Base-by-base conservation (phyloP, 2,113 vertebrate genomes). In the Hiodon tergisus region DNA sequence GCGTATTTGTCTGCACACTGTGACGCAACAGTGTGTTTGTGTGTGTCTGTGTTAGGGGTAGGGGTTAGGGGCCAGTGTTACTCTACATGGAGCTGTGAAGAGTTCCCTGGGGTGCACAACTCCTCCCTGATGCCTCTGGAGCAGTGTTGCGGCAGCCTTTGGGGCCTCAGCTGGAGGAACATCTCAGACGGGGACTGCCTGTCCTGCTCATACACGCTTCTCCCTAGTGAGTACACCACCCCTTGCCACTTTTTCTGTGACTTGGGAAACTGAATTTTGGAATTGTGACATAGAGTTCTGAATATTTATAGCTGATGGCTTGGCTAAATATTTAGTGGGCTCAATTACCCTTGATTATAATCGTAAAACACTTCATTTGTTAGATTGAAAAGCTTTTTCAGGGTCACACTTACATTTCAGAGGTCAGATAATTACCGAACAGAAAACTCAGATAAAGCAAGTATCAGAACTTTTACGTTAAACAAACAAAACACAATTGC, bases 101-200 rank as follows among this genome's bases (percentile, higher is more conserved):
- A 88, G 0, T 71, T 81, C 0, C 70, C 83, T 0, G 79, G 91
- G 0, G 71, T 88, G 57, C 87, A 65, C 9, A 93, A 94, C 71
- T 13, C 86, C 3, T 91, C 94, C 0, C 82, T 91, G 4, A 87
- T 93, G 86, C 72, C 86, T 62, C 81, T 94, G 81, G 90, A 92
- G 6, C 91, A 95, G 80, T 98, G 96, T 80, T 98, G 96, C 77
- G 78, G 69, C 70, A 87, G 68, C 6, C 77, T 87, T 2, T 94
- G 94, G 94, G 94, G 92, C 0, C 90, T 87, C 80, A 96, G 95
- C 87, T 96, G 95, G 96, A 83, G 70, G 70, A 93, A 95, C 0
- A 54, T 82, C 9, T 87, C 88, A 0, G 87, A 92, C 8, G 81
- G 83, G 1, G 83, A 84, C 68, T 97, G 96, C 79, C 74, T 93